Evolutionary conservation across 1,140 invertebrate species (phyloP).

Genomic region (Akabosia matsudoensis): DNA sequence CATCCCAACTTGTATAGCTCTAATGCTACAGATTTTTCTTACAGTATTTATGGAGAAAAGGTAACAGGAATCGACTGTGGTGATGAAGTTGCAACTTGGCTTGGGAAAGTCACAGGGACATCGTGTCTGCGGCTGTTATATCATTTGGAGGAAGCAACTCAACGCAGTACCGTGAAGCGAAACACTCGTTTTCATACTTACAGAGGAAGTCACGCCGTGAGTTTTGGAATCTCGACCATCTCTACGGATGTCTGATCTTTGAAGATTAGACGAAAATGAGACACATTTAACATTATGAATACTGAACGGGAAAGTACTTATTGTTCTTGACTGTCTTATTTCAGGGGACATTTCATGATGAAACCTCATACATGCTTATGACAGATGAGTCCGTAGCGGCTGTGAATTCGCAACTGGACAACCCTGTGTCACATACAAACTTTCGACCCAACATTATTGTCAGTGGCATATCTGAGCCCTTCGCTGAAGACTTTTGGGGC

Average conservation of each 20-base stretch:
- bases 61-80: constrained; percentile 31
- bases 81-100: constrained; percentile 24
- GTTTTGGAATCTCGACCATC: background rate
- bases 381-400: constrained; percentile 23
- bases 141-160: constrained; percentile 16
- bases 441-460: background rate
- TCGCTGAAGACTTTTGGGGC: background rate
- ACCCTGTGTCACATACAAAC: background rate
- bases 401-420: constrained; percentile 15
- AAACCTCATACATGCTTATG: constrained; percentile 34
- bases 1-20: too few relatives aligned
- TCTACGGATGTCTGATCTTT: background rate
- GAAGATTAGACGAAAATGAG: too few relatives aligned
- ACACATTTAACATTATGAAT: too few relatives aligned
- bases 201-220: background rate
- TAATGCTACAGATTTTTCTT: constrained; percentile 23
- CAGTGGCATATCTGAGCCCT: background rate
- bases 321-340: too few relatives aligned
- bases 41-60: background rate
- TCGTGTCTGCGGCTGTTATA: constrained; percentile 19
- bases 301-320: too few relatives aligned
- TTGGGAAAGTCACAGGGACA: background rate
- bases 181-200: background rate
- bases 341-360: constrained; percentile 36
- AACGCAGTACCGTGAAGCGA: background rate